Percentiles rank a stretch among this genome's conserved stretches.
phyloP scores from a whole-genome alignment of 2,113 vertebrate species.

The Okapia johnstoni region DNA sequence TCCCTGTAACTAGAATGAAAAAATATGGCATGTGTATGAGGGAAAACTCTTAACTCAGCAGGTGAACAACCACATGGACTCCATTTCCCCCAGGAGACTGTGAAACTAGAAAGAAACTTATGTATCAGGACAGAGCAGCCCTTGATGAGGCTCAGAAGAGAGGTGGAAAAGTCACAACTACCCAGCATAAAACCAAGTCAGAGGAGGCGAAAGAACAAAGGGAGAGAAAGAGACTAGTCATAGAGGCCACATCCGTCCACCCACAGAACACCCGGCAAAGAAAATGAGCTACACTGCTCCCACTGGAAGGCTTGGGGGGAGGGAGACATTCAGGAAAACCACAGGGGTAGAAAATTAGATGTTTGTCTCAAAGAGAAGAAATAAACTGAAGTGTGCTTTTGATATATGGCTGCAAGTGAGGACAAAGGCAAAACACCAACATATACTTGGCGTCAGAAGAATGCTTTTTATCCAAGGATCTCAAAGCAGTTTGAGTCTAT shows the following conservation, averaged over 20 bases:
- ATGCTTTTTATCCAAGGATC: conserved; percentile 40
- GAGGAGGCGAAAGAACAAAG: conserved; percentile 47
- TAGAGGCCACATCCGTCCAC: not conserved
- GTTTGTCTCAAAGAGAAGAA: conserved; percentile 52
- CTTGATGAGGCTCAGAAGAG: conserved; percentile 38
- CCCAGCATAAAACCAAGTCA: conserved; percentile 33
- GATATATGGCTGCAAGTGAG: not conserved
- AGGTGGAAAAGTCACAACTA: conserved; percentile 10
- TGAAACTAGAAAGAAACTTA: conserved; percentile 48
- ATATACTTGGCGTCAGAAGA: not conserved
- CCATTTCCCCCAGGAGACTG: conserved; percentile 13
- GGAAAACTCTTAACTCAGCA: conserved; percentile 47
- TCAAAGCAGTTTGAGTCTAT: conserved; percentile 36
- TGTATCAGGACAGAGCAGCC: not conserved
- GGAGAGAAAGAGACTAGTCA: conserved; percentile 6
- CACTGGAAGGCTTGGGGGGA: not conserved
- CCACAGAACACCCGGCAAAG: not conserved
- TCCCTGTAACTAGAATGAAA: not conserved
- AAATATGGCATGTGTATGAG: not conserved
- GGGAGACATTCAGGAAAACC: conserved; percentile 56
- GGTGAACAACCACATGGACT: conserved; percentile 22
- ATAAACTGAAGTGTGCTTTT: conserved; percentile 34
- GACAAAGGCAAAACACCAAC: conserved; percentile 30
- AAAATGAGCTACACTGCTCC: conserved; percentile 14
- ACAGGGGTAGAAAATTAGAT: conserved; percentile 51